Evolutionary conservation across 2,113 vertebrate genomes (phyloP), one percentile per base, ranked within the genome.

Genomic region (Perca fluviatilis): DNA sequence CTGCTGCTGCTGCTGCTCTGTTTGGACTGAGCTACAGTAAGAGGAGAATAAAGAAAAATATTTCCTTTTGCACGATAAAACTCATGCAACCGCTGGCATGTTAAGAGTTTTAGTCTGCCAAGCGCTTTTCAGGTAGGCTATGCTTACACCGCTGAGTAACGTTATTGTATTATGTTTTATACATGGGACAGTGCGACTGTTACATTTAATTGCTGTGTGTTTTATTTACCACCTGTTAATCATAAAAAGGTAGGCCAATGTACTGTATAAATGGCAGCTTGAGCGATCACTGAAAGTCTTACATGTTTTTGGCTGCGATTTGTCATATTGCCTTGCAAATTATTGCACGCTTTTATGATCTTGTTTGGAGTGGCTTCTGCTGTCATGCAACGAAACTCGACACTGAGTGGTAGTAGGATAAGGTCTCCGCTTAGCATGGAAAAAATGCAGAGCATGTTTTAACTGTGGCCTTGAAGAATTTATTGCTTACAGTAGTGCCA

Each of bases 51-150:
- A 46, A 21, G 14, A n/a, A n/a, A n/a, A n/a, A n/a, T n/a, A n/a
- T n/a, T n/a, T 56, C 19, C 61, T 30, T 63, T 43, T 61, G 63
- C 25, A 30, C 46, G 23, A 33, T 47, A 3, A 69, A 50, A 64
- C 64, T 84, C 86, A 83, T 87, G 88, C 72, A 66, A n/a, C 43
- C 15, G n/a, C 27, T 4, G 33, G 76, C 90, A 90, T 91, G 94
- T 12, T 92, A 13, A 67, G 87, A 27, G 36, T 61, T 68, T 54
- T 67, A 1, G 64, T 83, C 10, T 54, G 58, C 61, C 51, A 77
- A 13, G 69, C 72, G 36, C 63, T 89, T 21, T 79, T 67, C 91
- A 94, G 95, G 92, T 95, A 91, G 40, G 40, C 40, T 43, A 43
- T 43, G 40, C 40, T 43, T 43, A 43, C 40, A 43, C 40, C 9